Conservation (phyloP, 2,797 vertebrate species). For the Aplochiton taeniatus region DNA sequence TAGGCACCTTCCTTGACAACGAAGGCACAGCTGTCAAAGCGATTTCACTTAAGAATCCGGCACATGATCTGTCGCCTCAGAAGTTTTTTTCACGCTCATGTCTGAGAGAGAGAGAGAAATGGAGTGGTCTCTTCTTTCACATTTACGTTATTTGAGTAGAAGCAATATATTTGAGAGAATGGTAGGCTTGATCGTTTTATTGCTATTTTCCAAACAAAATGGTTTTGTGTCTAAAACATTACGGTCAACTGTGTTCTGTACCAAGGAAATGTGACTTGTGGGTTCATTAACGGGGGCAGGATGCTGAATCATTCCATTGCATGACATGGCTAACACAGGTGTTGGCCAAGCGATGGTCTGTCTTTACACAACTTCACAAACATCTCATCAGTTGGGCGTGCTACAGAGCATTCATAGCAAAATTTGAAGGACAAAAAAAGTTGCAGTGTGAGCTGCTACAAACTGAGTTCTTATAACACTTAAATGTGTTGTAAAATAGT, state of each 20-base stretch:
- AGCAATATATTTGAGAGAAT: neutral
- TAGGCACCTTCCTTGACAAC: constrained; percentile 38
- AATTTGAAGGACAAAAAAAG: constrained; percentile 47
- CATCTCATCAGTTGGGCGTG: constrained; percentile 43
- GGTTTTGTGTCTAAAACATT: too few species aligned
- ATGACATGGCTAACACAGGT: constrained; percentile 18
- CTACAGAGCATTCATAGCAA: constrained; percentile 38
- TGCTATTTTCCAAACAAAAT: too few species aligned
- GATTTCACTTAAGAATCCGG: constrained; percentile 45
- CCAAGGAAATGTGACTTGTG: too few species aligned
- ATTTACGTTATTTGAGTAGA: too few species aligned
- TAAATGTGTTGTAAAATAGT: constrained; percentile 14
- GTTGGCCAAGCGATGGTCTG: constrained; percentile 55
- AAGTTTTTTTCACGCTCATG: constrained; percentile 20
- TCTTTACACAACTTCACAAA: constrained; percentile 42
- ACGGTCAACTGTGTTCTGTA: too few species aligned
- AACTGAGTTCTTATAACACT: constrained; percentile 1
- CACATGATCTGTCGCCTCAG: constrained; percentile 25
- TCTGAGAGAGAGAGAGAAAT: neutral
- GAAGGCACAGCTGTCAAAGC: constrained; percentile 46
- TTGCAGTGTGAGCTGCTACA: constrained; percentile 37
- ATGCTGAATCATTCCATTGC: constrained; percentile 23
- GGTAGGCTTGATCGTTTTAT: neutral
- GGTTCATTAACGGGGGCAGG: too few species aligned
- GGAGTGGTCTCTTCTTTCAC: too few species aligned